phyloP scores from a whole-genome alignment of 2,888 invertebrate genomes.

The Teleiodes luculella region DNA sequence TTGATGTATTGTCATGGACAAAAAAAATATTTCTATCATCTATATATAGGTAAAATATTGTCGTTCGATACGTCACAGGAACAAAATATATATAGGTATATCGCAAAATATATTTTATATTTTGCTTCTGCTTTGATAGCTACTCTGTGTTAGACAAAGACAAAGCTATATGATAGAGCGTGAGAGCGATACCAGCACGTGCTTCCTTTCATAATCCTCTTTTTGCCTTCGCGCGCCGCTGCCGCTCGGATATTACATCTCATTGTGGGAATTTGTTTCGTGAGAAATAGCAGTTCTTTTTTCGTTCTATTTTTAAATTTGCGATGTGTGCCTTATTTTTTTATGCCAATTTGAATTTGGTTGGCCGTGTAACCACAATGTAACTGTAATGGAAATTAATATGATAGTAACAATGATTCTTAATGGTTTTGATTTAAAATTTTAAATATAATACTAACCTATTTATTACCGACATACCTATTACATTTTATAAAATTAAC shows the following conservation, averaged over 20 bases:
- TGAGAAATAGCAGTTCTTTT: conserved; percentile 43
- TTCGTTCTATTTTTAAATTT: conserved; percentile 23
- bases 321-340: neutral
- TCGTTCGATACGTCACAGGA: too few relatives aligned
- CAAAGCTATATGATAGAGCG: conserved; percentile 36
- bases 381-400: neutral
- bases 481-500: too few relatives aligned
- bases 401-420: too few relatives aligned
- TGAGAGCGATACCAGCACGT: conserved; percentile 61
- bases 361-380: too few relatives aligned
- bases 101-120: neutral
- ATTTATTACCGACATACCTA: too few relatives aligned
- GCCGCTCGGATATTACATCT: conserved; percentile 63
- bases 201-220: conserved; percentile 67
- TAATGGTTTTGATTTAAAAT: neutral
- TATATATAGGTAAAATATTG: too few relatives aligned
- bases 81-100: too few relatives aligned
- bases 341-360: neutral
- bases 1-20: too few relatives aligned
- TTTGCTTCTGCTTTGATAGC: neutral
- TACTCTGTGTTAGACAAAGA: conserved; percentile 41
- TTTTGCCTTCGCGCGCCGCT: conserved; percentile 64
- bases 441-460: too few relatives aligned
- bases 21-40: too few relatives aligned
- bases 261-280: conserved; percentile 66